These are phyloP conservation scores for Psittacula derbiana DNA, from an alignment of 2,797 vertebrate genomes.

Conservation along the genomic window DNA sequence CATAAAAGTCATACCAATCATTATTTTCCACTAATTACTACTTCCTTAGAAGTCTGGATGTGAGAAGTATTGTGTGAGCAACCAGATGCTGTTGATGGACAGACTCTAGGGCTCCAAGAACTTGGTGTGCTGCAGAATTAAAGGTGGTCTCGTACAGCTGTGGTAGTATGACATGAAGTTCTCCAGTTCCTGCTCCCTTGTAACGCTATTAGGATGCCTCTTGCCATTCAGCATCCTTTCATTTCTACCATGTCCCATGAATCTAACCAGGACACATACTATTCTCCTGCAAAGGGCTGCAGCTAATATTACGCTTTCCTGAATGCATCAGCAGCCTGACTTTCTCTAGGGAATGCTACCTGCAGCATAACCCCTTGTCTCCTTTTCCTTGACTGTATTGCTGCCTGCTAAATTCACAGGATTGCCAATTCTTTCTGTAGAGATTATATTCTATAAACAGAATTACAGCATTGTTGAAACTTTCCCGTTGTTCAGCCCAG, in stretches of 20 bases:
- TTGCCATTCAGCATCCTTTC: background rate
- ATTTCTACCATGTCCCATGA: background rate
- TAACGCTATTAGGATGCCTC: background rate
- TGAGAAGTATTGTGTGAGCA: background rate
- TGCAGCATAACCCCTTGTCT: background rate
- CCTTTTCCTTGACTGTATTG: background rate
- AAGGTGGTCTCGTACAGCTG: background rate
- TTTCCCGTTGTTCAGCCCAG: constrained; percentile 17
- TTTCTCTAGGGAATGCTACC: background rate
- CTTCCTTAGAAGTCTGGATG: constrained; percentile 21
- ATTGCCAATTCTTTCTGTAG: background rate
- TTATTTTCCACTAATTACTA: background rate
- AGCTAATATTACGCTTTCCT: background rate
- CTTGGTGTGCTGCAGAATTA: constrained; percentile 19
- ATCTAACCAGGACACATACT: background rate
- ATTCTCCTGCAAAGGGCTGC: background rate
- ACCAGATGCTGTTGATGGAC: constrained; percentile 3
- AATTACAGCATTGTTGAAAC: constrained; percentile 45
- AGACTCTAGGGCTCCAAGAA: constrained; percentile 5
- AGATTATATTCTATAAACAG: constrained; percentile 51
- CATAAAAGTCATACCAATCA: background rate
- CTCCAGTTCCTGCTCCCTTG: background rate
- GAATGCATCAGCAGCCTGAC: background rate
- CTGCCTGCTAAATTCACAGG: background rate
- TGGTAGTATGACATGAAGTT: background rate